These are phyloP conservation scores for Drosophila ficusphila DNA, from an alignment of 1,140 invertebrate genomes.

Conservation along the genomic window DNA sequence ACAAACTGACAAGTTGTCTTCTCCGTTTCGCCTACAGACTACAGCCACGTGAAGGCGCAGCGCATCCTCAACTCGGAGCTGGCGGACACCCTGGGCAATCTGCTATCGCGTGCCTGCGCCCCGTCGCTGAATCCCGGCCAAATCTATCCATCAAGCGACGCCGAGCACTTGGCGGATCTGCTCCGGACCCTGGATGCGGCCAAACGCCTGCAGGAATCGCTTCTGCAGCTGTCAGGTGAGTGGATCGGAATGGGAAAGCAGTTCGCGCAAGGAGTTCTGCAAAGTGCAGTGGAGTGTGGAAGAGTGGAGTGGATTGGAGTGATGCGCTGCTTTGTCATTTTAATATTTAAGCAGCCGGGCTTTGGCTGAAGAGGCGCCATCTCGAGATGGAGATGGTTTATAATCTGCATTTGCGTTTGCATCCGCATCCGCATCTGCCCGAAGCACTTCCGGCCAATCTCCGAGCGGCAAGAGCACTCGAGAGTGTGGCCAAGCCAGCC, in stretches of 20 bases:
- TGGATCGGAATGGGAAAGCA: conserved; percentile 2
- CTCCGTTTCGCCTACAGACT: conserved; percentile 88
- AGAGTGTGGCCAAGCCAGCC: conserved; percentile 54
- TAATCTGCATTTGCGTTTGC: conserved; percentile 41
- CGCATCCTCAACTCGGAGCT: conserved; percentile 95
- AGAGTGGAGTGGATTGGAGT: conserved; percentile 9
- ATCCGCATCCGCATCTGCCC: conserved; percentile 31
- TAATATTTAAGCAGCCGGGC: conserved; percentile 67
- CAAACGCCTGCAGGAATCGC: conserved; percentile 85
- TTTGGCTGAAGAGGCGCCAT: conserved; percentile 43
- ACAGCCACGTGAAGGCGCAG: conserved; percentile 90
- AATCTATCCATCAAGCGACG: conserved; percentile 88
- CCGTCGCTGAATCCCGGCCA: conserved; percentile 91
- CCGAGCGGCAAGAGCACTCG: conserved; percentile 58
- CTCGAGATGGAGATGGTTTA: conserved; percentile 33
- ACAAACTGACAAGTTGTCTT: conserved; percentile 13
- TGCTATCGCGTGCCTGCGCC: conserved; percentile 92
- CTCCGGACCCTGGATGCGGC: conserved; percentile 84
- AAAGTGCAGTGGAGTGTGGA: conserved; percentile 7
- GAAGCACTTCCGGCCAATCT: conserved; percentile 62
- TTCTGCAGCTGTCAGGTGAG: conserved; percentile 87
- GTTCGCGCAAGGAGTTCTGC: no score
- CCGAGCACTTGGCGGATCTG: conserved; percentile 84
- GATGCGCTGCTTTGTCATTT: conserved; percentile 54
- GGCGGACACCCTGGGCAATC: conserved; percentile 96